These are phyloP conservation scores for Antennarius maculatus DNA, from an alignment of 2,797 vertebrate genomes.

Conservation along the genomic window DNA sequence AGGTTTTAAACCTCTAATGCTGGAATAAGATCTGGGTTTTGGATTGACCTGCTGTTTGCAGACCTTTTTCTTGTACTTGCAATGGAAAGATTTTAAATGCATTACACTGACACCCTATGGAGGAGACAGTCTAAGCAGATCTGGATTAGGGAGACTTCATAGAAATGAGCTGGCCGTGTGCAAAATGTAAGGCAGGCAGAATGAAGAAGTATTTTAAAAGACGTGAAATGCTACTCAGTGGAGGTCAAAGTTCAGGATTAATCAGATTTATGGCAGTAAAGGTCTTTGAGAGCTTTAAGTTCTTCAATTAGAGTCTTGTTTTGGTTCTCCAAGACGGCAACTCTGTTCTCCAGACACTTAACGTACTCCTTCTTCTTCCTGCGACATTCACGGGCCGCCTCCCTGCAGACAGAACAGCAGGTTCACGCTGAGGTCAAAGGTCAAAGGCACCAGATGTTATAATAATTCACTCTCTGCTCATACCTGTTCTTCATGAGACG, in stretches of 20 bases:
- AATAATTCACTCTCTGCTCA: not conserved
- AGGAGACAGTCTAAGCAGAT: conserved; percentile 6
- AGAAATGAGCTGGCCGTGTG: conserved; percentile 14
- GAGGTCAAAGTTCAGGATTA: conserved; percentile 69
- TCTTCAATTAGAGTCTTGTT: conserved; percentile 99
- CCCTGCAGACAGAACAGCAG: conserved; percentile 80
- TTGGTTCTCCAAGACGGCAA: conserved; percentile 98
- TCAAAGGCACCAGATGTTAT: not conserved
- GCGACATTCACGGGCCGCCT: conserved; percentile 96
- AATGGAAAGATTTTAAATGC: conserved; percentile 7
- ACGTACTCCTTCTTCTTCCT: conserved; percentile 99
- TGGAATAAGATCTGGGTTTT: not conserved
- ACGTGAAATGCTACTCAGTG: conserved; percentile 52
- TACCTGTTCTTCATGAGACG: conserved; percentile 99
- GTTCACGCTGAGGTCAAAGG: not conserved
- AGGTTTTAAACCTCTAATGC: not conserved
- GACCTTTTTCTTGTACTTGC: not conserved
- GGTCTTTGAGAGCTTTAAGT: conserved; percentile 98
- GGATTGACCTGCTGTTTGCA: not conserved
- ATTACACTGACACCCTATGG: conserved; percentile 3
- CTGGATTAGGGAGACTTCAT: not conserved
- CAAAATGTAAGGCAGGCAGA: conserved; percentile 40
- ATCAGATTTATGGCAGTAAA: conserved; percentile 99
- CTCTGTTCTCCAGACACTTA: conserved; percentile 98
- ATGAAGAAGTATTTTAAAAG: conserved; percentile 51